Base-by-base conservation (phyloP, 2,113 vertebrate species). In the Microtus richardsoni region DNA sequence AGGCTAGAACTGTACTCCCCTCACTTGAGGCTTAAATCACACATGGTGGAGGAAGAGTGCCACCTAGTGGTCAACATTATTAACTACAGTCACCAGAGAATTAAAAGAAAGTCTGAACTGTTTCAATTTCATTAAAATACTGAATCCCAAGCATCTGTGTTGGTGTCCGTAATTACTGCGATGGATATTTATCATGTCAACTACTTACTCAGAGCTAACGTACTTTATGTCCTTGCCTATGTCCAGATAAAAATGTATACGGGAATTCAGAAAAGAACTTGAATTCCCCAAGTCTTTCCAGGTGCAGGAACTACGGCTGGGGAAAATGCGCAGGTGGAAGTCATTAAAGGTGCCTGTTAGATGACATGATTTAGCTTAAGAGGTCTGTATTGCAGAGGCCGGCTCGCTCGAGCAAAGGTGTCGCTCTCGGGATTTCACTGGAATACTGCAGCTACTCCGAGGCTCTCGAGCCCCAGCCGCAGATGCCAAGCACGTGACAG, bases 21-120 rank as follows among this genome's bases (percentile, higher is more conserved):
- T 8, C 64, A 93, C 88, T 39, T 77, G 8, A 60, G 3, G 0
- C 54, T 6, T 41, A 4, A 71, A 47, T 58, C 44, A 19, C 7
- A 44, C 92, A 70, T 78, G n/a, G 7, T 97, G 96, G 98, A 96
- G 93, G 86, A 98, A 98, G 97, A 87, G 82, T 93, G 89, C 0
- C 98, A 98, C 84, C 98, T 98, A 98, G 98, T 97, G 98, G 98
- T 93, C 1, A 0, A 9, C 73, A 33, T n/a, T 2, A 6, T 36
- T 21, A 95, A 82, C 80, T 98, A 97, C 98, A 97, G 16, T 84
- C 83, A 74, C 33, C 60, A 36, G 33, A 41, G 4, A 73, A 13
- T 10, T 0, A 14, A 28, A 10, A 4, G 7, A 39, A 94, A 74
- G 2, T 73, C 60, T 75, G 54, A 84, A 62, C 12, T 47, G 33